These are phyloP conservation scores for Mya arenaria DNA, from an alignment of 1,140 invertebrate species.

Conservation along the genomic window DNA sequence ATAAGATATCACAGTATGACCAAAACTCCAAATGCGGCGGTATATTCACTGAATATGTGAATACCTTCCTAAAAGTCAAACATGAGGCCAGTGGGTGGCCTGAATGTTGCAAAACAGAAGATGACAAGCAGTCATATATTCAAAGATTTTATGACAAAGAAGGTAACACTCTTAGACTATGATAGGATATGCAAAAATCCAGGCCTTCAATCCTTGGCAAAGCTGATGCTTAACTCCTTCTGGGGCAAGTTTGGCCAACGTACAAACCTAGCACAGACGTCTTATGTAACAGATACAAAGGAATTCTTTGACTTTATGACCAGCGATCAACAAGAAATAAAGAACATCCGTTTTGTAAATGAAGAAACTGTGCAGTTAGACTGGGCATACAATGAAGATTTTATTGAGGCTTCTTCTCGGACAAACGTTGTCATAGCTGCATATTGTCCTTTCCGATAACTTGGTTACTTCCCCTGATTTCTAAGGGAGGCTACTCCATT, in stretches of 20 bases:
- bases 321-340: background rate
- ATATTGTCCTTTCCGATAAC: too few species aligned
- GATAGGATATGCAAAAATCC: conserved; percentile 75
- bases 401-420: background rate
- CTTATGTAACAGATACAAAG: background rate
- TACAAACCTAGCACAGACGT: conserved; percentile 58
- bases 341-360: background rate
- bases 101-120: conserved; percentile 24
- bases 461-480: too few species aligned
- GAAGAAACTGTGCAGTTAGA: background rate
- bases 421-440: conserved; percentile 21
- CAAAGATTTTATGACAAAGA: conserved; percentile 54
- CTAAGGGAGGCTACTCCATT: too few species aligned
- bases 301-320: background rate
- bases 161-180: conserved; percentile 73
- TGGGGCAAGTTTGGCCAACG: conserved; percentile 17
- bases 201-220: conserved; percentile 61
- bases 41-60: conserved; percentile 53
- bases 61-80: conserved; percentile 62
- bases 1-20: background rate
- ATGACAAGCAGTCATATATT: conserved; percentile 66
- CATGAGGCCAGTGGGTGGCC: conserved; percentile 60
- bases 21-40: background rate
- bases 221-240: conserved; percentile 58
- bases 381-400: background rate